phyloP scores from a whole-genome alignment of 2,888 invertebrate genomes.

The Fragum fragum region DNA sequence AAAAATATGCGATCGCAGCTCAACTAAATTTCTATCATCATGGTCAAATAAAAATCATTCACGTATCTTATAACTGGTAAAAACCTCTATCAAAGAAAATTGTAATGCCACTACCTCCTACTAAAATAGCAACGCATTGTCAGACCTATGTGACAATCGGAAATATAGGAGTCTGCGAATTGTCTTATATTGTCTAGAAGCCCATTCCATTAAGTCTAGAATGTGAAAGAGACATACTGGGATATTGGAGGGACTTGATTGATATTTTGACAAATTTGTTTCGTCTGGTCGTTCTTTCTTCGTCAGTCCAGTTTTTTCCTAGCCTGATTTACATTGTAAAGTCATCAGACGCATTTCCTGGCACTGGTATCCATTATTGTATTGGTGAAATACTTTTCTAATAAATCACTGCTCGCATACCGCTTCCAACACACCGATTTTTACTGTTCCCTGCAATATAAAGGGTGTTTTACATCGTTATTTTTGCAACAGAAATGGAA shows the following conservation, averaged over 20 bases:
- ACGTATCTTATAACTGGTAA: no score
- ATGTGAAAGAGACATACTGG: background rate
- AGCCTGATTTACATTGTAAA: background rate
- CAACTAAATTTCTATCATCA: no score
- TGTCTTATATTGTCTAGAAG: background rate
- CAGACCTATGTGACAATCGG: no score
- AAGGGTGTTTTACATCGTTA: no score
- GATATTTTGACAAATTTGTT: conserved; percentile 14
- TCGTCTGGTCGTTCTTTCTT: conserved; percentile 10
- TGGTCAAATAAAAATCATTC: no score
- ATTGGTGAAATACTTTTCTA: background rate
- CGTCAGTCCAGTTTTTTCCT: conserved; percentile 1
- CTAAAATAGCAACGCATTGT: no score
- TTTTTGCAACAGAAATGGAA: no score
- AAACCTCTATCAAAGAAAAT: no score
- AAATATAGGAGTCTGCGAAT: no score
- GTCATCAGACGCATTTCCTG: conserved; percentile 12
- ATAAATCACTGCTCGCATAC: background rate
- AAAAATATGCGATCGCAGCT: no score
- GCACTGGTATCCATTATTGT: conserved; percentile 1
- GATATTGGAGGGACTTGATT: background rate
- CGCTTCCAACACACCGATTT: background rate
- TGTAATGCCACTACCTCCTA: no score
- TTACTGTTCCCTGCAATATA: no score
- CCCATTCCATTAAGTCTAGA: background rate